A percentile compares a stretch with the other conserved stretches of the same genome.
These are phyloP conservation scores for Seriola aureovittata DNA, from an alignment of 2,113 vertebrate genomes.

Conservation along the genomic window DNA sequence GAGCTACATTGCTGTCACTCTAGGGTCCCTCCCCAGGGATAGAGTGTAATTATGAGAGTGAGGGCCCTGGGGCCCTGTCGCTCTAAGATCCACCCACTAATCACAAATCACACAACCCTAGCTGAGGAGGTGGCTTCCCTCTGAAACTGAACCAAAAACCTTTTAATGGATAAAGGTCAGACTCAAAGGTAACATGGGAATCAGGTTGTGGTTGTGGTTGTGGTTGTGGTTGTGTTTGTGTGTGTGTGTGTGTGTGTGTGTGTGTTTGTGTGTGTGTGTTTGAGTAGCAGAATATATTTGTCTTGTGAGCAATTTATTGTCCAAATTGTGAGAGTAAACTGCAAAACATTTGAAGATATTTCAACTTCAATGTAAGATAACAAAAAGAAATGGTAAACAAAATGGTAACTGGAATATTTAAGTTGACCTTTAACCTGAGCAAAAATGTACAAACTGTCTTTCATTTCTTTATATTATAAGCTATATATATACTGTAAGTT, in stretches of 20 bases:
- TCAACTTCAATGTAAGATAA: neutral
- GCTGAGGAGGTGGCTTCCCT: slow-evolving; percentile 79
- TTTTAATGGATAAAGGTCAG: slow-evolving; percentile 83
- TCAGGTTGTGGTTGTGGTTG: slow-evolving; percentile 12
- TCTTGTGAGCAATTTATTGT: neutral
- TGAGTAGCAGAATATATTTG: neutral
- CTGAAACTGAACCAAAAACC: slow-evolving; percentile 85
- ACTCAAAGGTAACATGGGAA: slow-evolving; percentile 66
- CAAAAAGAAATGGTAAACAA: too few species aligned
- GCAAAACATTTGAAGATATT: neutral
- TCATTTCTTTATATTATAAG: too few species aligned
- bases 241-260: neutral
- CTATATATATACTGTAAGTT: neutral
- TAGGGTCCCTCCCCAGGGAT: slow-evolving; percentile 81
- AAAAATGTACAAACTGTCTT: too few species aligned
- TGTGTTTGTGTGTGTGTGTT: neutral
- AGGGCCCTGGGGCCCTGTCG: slow-evolving; percentile 79
- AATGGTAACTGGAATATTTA: neutral
- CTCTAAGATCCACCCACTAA: slow-evolving; percentile 83
- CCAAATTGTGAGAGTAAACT: neutral
- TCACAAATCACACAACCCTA: slow-evolving; percentile 82
- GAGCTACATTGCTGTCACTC: slow-evolving; percentile 80
- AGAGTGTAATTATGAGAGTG: slow-evolving; percentile 84
- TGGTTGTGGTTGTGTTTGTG: neutral
- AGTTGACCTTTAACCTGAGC: neutral